Percentiles rank a stretch among this genome's conserved stretches.
phyloP scores from a whole-genome alignment of 2,113 vertebrate species.

The Lepus timidus region DNA sequence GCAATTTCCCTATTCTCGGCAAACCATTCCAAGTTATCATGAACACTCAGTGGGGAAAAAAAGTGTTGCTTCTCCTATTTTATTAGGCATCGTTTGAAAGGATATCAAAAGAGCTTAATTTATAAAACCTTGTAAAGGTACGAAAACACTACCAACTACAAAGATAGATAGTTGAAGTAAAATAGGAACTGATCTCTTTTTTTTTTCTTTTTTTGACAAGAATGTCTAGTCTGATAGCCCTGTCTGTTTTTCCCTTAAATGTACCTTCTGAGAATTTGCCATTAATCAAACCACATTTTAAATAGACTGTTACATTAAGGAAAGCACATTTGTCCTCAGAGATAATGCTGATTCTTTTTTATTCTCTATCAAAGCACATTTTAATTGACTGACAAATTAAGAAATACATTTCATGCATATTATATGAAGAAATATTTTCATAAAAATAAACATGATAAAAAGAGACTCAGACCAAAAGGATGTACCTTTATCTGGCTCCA shows the following conservation, averaged over 20 bases:
- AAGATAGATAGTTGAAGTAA: conserved; percentile 73
- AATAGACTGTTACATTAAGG: conserved; percentile 61
- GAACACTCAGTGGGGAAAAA: background rate
- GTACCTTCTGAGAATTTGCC: conserved; percentile 62
- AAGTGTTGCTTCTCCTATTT: conserved; percentile 41
- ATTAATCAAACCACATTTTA: conserved; percentile 76
- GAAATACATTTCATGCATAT: conserved; percentile 63
- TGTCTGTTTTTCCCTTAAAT: conserved; percentile 61
- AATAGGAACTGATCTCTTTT: conserved; percentile 59
- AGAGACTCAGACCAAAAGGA: conserved; percentile 48
- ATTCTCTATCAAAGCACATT: conserved; percentile 73
- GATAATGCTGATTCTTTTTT: conserved; percentile 65
- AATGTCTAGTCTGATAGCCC: conserved; percentile 76
- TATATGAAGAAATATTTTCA: conserved; percentile 59
- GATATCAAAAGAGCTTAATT: conserved; percentile 74
- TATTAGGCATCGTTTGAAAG: conserved; percentile 76
- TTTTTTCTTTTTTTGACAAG: conserved; percentile 65
- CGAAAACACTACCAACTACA: conserved; percentile 76
- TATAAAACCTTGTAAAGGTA: conserved; percentile 72
- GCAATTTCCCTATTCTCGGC: conserved; percentile 54
- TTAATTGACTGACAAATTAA: conserved; percentile 79
- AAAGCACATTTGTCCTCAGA: conserved; percentile 72
- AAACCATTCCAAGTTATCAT: conserved; percentile 20
- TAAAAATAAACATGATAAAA: conserved; percentile 45
- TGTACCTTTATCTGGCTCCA: background rate